Evolutionary conservation across 1,140 invertebrate genomes (phyloP), one percentile per base, ranked within the genome.

Genomic region (Drepana arcuata): DNA sequence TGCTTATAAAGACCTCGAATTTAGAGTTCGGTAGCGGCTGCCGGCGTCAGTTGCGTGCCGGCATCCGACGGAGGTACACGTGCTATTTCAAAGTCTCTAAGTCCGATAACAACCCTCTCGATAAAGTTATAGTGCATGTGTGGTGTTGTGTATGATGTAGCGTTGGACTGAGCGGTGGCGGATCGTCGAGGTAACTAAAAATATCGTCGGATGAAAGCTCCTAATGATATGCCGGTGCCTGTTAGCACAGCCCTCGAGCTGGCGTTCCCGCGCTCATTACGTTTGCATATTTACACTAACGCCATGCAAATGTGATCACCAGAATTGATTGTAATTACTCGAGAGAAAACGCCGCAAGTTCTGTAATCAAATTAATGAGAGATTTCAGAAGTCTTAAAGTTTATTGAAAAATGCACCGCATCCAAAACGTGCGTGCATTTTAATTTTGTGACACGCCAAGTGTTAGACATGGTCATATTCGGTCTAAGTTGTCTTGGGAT

Each of bases 111-210:
- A 34, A 27, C 7, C 34, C 55, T 25, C 36, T 39, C 47, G 42
- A 21, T 50, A 48, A 66, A 65, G 46, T 65, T 62, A 33, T 16
- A 26, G 27, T 31, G 29, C 48, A 44, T 59, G 49, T 32, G 37
- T 21, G 36, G 53, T 51, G 6, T 39, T 21, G 29, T 30, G 42
- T 46, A 55, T 50, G 43, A 50, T 62, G 48, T 52, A 52, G 41
- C 40, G 41, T 33, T 32, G 52, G 51, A 48, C 43, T 37, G 39
- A 30, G 27, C 32, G 24, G 37, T 37, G 40, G 18, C 16, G 52
- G 48, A 48, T 43, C 42, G 55, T 43, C 47, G 40, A 35, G 39
- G 58, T 65, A 69, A 71, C 75, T 75, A 79, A 79, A 75, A 79
- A 72, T 68, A 57, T 60, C 54, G 44, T 25, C 44, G 38, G 40